Conservation (phyloP, 2,888 invertebrate genomes). For the Heliconius ethilla region DNA sequence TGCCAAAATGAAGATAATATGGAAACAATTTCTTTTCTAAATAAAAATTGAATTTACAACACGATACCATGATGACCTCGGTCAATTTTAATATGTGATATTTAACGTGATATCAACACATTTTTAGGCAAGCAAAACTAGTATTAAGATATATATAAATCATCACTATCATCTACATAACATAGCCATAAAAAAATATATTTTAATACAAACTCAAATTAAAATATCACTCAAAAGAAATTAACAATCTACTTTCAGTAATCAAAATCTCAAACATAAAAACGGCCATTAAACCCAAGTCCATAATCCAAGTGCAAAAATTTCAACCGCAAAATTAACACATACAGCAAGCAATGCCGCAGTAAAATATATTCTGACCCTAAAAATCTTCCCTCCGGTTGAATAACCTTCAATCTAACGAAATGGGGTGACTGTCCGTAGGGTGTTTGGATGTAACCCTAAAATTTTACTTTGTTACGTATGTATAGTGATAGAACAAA, state of each 20-base stretch:
- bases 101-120: too few relatives aligned
- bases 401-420: conserved; percentile 40
- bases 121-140: too few relatives aligned
- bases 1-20: too few relatives aligned
- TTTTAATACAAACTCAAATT: too few relatives aligned
- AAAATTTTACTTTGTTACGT: conserved; percentile 14
- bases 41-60: too few relatives aligned
- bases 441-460: conserved; percentile 26
- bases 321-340: conserved; percentile 23
- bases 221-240: neutral
- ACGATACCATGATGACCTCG: too few relatives aligned
- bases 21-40: too few relatives aligned
- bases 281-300: neutral
- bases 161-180: too few relatives aligned
- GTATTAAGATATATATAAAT: too few relatives aligned
- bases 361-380: conserved; percentile 27
- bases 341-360: neutral
- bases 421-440: conserved; percentile 40
- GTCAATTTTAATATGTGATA: too few relatives aligned
- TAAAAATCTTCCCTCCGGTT: conserved; percentile 38
- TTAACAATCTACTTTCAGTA: neutral
- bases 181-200: too few relatives aligned
- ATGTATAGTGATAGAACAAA: conserved; percentile 8
- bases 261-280: neutral
- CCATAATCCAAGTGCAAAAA: conserved; percentile 14